phyloP scores from a whole-genome alignment of 2,113 vertebrate genomes.

The Dunckerocampus dactyliophorus region DNA sequence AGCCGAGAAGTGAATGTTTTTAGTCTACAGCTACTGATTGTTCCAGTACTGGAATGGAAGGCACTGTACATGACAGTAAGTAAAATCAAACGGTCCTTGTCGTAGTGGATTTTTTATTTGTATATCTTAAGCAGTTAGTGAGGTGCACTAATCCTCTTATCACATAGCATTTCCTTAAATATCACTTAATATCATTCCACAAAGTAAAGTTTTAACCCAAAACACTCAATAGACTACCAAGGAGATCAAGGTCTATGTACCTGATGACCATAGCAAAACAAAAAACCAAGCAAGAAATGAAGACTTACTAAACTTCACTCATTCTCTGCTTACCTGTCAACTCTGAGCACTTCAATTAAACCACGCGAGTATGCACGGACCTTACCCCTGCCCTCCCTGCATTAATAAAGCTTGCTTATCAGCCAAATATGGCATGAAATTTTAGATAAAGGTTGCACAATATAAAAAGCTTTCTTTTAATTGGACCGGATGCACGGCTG shows the following conservation, averaged over 20 bases:
- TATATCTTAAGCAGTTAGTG: too few relatives aligned
- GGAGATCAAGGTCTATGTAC: constrained; percentile 1
- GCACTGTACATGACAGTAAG: too few relatives aligned
- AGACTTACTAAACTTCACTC: neutral
- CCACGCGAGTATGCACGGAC: constrained; percentile 5
- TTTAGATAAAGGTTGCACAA: constrained; percentile 40
- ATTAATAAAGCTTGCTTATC: constrained; percentile 52
- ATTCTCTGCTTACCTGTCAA: constrained; percentile 45
- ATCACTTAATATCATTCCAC: too few relatives aligned
- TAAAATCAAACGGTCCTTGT: too few relatives aligned
- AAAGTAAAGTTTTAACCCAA: too few relatives aligned
- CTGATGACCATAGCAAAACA: neutral
- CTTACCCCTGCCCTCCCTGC: constrained; percentile 26
- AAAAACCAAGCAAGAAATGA: constrained; percentile 14
- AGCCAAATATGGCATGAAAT: constrained; percentile 53
- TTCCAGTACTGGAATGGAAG: too few relatives aligned
- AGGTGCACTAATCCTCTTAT: too few relatives aligned
- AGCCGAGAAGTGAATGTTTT: too few relatives aligned
- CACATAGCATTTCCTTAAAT: too few relatives aligned
- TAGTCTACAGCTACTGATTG: too few relatives aligned
- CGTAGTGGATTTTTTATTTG: too few relatives aligned
- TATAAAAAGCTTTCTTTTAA: constrained; percentile 39
- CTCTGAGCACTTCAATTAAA: constrained; percentile 23
- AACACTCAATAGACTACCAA: neutral
- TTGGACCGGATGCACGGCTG: constrained; percentile 33